A percentile compares a stretch with the other conserved stretches of the same genome.
These are phyloP conservation scores for Chrysomela aeneicollis DNA, from an alignment of 2,888 invertebrate genomes.

Conservation along the genomic window DNA sequence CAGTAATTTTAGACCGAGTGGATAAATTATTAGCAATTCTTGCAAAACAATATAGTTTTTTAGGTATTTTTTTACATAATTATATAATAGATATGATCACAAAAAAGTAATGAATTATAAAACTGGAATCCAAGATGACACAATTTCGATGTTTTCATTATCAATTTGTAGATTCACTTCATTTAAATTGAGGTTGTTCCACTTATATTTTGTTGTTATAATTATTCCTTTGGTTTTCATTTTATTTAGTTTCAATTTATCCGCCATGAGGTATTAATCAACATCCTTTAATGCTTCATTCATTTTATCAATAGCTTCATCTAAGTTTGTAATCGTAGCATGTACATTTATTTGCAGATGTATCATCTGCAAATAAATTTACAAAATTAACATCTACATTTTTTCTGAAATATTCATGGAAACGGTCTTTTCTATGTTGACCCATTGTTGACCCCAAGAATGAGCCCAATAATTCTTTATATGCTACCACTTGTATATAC, in stretches of 20 bases:
- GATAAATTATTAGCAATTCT: not conserved
- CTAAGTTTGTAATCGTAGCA: too few species aligned
- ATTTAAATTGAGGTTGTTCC: not conserved
- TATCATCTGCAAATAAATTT: too few species aligned
- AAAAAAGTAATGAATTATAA: constrained; percentile 6
- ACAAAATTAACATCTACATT: too few species aligned
- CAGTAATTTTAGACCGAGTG: not conserved
- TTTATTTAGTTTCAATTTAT: constrained; percentile 7
- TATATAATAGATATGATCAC: not conserved
- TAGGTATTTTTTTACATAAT: not conserved
- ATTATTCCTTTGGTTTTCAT: constrained; percentile 7
- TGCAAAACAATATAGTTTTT: too few species aligned
- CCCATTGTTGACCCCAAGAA: too few species aligned
- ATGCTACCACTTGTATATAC: not conserved
- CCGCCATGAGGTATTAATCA: not conserved
- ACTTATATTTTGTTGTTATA: constrained; percentile 12
- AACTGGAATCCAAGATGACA: not conserved
- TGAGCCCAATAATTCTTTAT: too few species aligned
- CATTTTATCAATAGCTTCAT: constrained; percentile 14
- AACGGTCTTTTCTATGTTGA: too few species aligned
- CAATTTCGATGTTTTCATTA: constrained; percentile 6
- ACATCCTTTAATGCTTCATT: not conserved
- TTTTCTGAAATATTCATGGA: too few species aligned
- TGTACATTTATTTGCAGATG: too few species aligned
- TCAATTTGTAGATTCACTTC: constrained; percentile 7